These are phyloP conservation scores for Trichonephila clavipes DNA, from an alignment of 1,140 invertebrate species.

Conservation along the genomic window DNA sequence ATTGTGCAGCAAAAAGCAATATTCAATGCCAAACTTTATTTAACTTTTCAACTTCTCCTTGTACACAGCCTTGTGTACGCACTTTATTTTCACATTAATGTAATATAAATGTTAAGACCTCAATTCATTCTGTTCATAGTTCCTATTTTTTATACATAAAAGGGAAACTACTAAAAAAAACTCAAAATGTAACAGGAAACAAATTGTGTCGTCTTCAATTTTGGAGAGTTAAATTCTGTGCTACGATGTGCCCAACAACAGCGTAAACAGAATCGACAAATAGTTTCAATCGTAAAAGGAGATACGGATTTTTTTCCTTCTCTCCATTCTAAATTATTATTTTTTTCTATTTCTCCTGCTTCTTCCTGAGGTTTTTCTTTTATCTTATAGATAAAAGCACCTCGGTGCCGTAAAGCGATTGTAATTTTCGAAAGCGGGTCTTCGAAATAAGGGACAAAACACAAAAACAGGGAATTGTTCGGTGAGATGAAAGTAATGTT, in stretches of 20 bases:
- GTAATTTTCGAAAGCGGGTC: conserved; percentile 42
- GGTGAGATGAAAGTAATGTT: conserved; percentile 20
- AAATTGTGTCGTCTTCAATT: conserved; percentile 69
- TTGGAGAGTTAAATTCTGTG: conserved; percentile 56
- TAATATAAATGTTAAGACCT: conserved; percentile 42
- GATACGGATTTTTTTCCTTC: background rate
- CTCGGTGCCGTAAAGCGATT: conserved; percentile 36
- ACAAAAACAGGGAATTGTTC: conserved; percentile 9
- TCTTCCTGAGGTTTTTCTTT: conserved; percentile 18
- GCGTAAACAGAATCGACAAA: conserved; percentile 62
- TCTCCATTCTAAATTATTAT: conserved; percentile 13
- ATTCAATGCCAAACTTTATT: background rate
- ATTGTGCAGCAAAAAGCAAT: too few species aligned
- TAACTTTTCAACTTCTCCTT: background rate
- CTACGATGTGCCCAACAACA: conserved; percentile 54
- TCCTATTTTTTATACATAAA: background rate
- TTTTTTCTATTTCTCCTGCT: background rate
- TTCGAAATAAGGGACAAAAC: background rate
- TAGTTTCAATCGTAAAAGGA: conserved; percentile 53
- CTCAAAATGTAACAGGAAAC: conserved; percentile 36
- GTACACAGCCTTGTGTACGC: background rate
- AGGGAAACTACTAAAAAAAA: background rate
- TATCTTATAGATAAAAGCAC: background rate
- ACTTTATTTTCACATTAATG: conserved; percentile 27
- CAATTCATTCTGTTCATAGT: background rate